A percentile compares a stretch with the other conserved stretches of the same genome.
These are phyloP conservation scores for Caenorhabditis macrosperma DNA, from an alignment of 2,888 invertebrate species.

Conservation along the genomic window DNA sequence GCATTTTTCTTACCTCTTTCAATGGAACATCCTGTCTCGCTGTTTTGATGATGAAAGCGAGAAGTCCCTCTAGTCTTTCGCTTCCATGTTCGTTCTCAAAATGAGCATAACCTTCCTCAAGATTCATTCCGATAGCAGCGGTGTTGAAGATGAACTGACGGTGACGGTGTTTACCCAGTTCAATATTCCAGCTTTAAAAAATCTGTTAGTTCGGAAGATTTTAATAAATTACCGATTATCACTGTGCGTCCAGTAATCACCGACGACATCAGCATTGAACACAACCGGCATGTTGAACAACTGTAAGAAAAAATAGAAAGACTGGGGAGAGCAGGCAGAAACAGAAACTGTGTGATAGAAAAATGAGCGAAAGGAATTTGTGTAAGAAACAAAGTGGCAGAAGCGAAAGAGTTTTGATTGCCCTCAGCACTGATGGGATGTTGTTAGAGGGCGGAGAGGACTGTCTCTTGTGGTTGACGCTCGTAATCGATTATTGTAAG, in stretches of 20 bases:
- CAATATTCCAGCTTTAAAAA: conserved; percentile 30
- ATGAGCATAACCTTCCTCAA: conserved; percentile 28
- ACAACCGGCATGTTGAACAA: background rate
- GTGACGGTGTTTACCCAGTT: conserved; percentile 36
- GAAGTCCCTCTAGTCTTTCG: conserved; percentile 28
- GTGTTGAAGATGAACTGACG: background rate
- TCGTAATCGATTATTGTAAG: conserved; percentile 14
- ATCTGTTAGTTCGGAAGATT: background rate
- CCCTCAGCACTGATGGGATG: conserved; percentile 4
- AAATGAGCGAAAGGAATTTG: background rate
- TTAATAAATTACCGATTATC: conserved; percentile 21
- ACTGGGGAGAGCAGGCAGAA: conserved; percentile 1
- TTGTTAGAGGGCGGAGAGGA: conserved; percentile 5
- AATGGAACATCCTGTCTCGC: conserved; percentile 6
- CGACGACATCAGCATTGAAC: conserved; percentile 1
- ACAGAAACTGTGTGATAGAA: background rate
- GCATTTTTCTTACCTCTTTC: conserved; percentile 10
- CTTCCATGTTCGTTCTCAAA: conserved; percentile 38
- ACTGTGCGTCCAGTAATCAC: conserved; percentile 33
- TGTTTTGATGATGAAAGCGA: conserved; percentile 29
- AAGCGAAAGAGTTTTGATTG: conserved; percentile 7
- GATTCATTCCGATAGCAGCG: conserved; percentile 13
- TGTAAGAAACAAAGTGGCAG: background rate
- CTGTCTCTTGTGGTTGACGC: background rate
- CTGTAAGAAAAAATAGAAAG: background rate